Percentiles rank a stretch among this genome's conserved stretches.
These are phyloP conservation scores for Chaetorhynchus papuensis DNA, from an alignment of 2,113 vertebrate genomes.

Conservation along the genomic window DNA sequence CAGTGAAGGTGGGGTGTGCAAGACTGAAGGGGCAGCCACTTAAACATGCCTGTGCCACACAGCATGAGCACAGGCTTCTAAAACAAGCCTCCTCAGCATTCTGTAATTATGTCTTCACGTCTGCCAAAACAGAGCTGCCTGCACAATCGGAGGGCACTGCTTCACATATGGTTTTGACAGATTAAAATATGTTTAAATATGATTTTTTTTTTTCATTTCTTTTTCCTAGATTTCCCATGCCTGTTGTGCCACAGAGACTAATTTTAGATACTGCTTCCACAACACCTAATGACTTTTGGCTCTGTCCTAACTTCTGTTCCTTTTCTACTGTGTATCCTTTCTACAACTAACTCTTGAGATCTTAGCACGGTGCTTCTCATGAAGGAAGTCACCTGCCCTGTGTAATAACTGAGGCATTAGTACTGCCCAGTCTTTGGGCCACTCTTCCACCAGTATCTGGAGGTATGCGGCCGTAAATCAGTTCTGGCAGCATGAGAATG, in stretches of 20 bases:
- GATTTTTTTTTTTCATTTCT: background rate
- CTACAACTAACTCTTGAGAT: background rate
- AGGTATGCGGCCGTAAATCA: background rate
- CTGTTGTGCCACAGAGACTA: background rate
- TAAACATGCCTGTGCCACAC: background rate
- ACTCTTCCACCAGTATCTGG: background rate
- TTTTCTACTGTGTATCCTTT: background rate
- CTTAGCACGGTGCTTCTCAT: background rate
- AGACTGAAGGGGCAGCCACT: background rate
- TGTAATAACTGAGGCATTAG: background rate
- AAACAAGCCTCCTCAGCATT: background rate
- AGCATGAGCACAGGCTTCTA: background rate
- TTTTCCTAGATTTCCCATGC: background rate
- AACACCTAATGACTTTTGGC: background rate
- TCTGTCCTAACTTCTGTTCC: background rate
- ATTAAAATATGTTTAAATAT: background rate
- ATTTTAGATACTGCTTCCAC: background rate
- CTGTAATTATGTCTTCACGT: background rate
- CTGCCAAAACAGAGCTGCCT: conserved; percentile 12
- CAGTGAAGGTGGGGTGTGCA: accelerated
- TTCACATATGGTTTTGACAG: background rate
- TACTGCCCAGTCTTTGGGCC: background rate
- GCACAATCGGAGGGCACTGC: background rate
- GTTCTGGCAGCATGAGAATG: background rate
- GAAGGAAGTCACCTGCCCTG: background rate